Base-by-base conservation (phyloP, 2,113 vertebrate species). In the rat (Rattus norvegicus) region DNA sequence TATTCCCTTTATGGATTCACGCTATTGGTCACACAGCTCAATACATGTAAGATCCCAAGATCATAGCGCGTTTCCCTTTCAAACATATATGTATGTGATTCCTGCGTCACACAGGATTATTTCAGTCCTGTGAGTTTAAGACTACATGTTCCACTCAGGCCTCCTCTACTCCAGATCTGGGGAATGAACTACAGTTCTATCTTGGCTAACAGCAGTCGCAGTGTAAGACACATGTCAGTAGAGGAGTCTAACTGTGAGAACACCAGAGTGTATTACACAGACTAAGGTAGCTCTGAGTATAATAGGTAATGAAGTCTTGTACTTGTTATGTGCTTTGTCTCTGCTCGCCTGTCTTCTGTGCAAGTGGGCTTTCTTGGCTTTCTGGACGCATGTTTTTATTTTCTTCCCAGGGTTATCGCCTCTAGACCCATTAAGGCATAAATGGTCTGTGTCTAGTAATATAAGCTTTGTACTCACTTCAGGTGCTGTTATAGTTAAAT, bases 21-120 rank as follows among this genome's bases (percentile, higher is more conserved):
- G 72, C 75, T 67, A 47, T 76, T 92, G 69, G 20, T 19, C n/a
- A 43, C 28, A 88, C 28, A 88, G 22, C 92, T 95, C 65, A 88
- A 54, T n/a, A 97, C 95, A 43, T 94, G 12, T 80, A 93, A n/a
- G n/a, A 93, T 88, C 77, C 94, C 90, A 80, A 95, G 56, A 3
- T 65, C 63, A 39, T 89, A 1, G 81, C 95, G 43, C 36, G 39
- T 92, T 93, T 91, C 61, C 28, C 5, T 19, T 52, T 79, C 10
- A 84, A 96, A 54, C 93, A 30, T 80, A 24, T 75, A 47, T 43
- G 39, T 75, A 63, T 6, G 80, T 83, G 67, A 96, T 30, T 85
- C 17, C 39, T 91, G 9, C 2, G 24, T 90, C 52, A 54, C 83
- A n/a, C 69, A 59, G 56, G 70, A 87, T 90, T 90, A 88, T 79